Evolutionary conservation across 2,797 vertebrate species (phyloP).

Genomic region (Sebastolobus altivelis): DNA sequence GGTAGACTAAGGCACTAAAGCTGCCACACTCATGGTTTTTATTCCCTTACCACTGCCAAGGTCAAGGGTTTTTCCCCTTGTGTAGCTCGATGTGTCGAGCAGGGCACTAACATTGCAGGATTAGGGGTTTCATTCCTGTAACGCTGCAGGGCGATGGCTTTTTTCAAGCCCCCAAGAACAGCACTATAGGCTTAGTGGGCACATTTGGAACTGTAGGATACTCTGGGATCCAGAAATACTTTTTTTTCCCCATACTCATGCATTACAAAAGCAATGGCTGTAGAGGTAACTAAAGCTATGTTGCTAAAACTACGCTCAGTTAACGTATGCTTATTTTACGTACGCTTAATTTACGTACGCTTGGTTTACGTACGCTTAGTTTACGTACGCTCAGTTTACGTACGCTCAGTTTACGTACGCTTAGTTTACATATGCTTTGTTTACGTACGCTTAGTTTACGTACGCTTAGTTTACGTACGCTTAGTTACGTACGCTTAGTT

Average conservation of each 20-base stretch:
- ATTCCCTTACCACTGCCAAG: conserved; percentile 36
- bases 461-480: too few relatives aligned
- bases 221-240: neutral
- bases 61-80: conserved; percentile 31
- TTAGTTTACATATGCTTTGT: too few relatives aligned
- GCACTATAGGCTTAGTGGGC: conserved; percentile 2
- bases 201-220: conserved; percentile 17
- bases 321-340: too few relatives aligned
- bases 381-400: too few relatives aligned
- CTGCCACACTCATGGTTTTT: conserved; percentile 36
- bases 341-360: too few relatives aligned
- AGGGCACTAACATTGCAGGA: conserved; percentile 35
- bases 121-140: conserved; percentile 37
- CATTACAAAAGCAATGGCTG: neutral
- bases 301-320: neutral
- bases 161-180: conserved; percentile 10
- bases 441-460: too few relatives aligned
- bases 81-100: conserved; percentile 29
- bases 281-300: neutral
- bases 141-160: conserved; percentile 30
- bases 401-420: too few relatives aligned
- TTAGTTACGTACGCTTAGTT: too few relatives aligned
- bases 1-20: conserved; percentile 36
- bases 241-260: neutral
- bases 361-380: too few relatives aligned